These are phyloP conservation scores for Myiotriccus ornatus DNA, from an alignment of 2,797 vertebrate species.

Conservation along the genomic window DNA sequence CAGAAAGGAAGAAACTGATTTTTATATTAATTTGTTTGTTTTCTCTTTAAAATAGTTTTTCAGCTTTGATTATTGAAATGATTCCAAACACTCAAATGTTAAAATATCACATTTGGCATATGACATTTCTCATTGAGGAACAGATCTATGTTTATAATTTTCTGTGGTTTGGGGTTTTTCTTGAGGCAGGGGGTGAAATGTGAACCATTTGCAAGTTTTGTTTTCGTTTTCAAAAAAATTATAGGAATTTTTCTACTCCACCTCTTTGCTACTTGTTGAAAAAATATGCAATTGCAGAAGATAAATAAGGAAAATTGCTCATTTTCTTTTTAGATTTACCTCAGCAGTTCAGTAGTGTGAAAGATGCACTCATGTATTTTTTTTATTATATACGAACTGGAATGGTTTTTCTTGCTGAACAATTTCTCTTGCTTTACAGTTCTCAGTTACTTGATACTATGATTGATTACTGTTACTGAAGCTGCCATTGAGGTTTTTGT, in stretches of 20 bases:
- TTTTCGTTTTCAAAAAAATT: not conserved
- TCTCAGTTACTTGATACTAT: not conserved
- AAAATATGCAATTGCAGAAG: not conserved
- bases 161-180: not conserved
- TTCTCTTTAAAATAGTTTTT: conserved; percentile 9
- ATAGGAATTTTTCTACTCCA: not conserved
- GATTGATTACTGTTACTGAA: not conserved
- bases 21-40: conserved; percentile 24
- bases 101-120: not conserved
- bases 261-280: not conserved
- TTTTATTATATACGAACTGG: not conserved
- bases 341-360: not conserved
- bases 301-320: not conserved
- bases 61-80: conserved; percentile 16
- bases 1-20: not conserved
- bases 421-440: not conserved
- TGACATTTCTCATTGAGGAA: conserved; percentile 1
- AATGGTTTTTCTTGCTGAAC: not conserved
- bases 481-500: not conserved
- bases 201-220: not conserved
- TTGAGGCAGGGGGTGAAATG: not conserved
- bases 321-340: not conserved
- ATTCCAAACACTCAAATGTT: conserved; percentile 23
- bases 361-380: not conserved
- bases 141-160: not conserved